A percentile compares a stretch with the other conserved stretches of the same genome.
Evolutionary conservation across 2,888 invertebrate genomes (phyloP).

Genomic region (Cosmia pyralina): DNA sequence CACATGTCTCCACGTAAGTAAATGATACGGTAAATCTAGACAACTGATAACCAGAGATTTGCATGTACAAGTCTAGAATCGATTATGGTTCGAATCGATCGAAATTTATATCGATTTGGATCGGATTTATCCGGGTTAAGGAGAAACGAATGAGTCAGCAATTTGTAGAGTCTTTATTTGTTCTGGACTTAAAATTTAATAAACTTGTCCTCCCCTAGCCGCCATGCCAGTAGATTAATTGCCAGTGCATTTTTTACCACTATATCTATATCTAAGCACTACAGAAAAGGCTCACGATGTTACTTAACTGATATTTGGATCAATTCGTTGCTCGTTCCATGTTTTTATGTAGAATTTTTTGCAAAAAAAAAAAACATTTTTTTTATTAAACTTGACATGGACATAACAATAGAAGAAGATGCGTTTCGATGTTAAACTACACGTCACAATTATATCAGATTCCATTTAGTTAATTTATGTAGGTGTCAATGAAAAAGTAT

Average conservation of each 20-base stretch:
- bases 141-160: not conserved
- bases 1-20: constrained; percentile 51
- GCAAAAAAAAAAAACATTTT: too few relatives aligned
- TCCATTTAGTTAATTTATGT: constrained; percentile 7
- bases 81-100: constrained; percentile 32
- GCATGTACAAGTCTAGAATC: constrained; percentile 52
- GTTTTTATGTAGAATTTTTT: too few relatives aligned
- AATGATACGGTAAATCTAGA: constrained; percentile 56
- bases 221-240: too few relatives aligned
- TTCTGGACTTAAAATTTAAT: too few relatives aligned
- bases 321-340: too few relatives aligned
- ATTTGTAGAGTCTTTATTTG: not conserved
- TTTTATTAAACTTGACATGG: too few relatives aligned
- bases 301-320: not conserved
- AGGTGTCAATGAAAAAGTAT: not conserved
- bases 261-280: not conserved
- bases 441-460: not conserved
- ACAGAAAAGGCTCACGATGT: not conserved
- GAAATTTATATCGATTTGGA: constrained; percentile 18
- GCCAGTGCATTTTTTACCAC: too few relatives aligned
- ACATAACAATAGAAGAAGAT: too few relatives aligned
- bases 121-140: constrained; percentile 5
- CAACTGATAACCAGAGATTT: constrained; percentile 58
- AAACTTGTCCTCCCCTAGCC: too few relatives aligned
- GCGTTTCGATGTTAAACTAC: not conserved